Conservation (phyloP, 1,140 invertebrate species). For the Brachionus asplanchnoidis region DNA sequence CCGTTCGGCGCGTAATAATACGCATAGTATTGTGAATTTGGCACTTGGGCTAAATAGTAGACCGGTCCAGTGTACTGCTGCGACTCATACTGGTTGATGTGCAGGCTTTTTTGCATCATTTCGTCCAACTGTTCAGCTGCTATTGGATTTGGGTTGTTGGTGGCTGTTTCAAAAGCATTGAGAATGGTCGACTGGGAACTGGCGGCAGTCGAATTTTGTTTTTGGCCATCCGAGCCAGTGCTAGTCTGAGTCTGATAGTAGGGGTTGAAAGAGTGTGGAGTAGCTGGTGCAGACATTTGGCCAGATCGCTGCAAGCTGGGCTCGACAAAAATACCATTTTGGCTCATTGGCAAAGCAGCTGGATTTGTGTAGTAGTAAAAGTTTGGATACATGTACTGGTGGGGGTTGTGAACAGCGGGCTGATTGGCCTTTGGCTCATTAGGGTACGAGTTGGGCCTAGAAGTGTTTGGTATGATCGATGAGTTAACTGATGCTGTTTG, state of each 20-base stretch:
- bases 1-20: not conserved
- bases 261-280: not conserved
- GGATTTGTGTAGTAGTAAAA: slow-evolving; percentile 22
- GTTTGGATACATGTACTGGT: slow-evolving; percentile 14
- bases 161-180: slow-evolving; percentile 16
- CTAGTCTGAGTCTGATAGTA: slow-evolving; percentile 2
- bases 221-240: not conserved
- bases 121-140: slow-evolving; percentile 3
- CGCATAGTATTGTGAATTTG: not conserved
- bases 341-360: not conserved
- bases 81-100: not conserved
- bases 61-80: slow-evolving; percentile 1
- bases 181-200: not conserved
- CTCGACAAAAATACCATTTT: slow-evolving; percentile 1
- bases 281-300: not conserved
- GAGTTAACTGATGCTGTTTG: slow-evolving; percentile 28
- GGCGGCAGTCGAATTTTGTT: not conserved
- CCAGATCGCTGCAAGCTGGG: not conserved
- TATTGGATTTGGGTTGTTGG: not conserved
- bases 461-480: not conserved
- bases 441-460: not conserved
- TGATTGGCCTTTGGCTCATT: not conserved
- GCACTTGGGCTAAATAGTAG: slow-evolving; percentile 12
- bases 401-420: not conserved
- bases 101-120: slow-evolving; percentile 10